These are phyloP conservation scores for Gymnocheta viridis DNA, from an alignment of 2,888 invertebrate genomes.

Conservation along the genomic window DNA sequence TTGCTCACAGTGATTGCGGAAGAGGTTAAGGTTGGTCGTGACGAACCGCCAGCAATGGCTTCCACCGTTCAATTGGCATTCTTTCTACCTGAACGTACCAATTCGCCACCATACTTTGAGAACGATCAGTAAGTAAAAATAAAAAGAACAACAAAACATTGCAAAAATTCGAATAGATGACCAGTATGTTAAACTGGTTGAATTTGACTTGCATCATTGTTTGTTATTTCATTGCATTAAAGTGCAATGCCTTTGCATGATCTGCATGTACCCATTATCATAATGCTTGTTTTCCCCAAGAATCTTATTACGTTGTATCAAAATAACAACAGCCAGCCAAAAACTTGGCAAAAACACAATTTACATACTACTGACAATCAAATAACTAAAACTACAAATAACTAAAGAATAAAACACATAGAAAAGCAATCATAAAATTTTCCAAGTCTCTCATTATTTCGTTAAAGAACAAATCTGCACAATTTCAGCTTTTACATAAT, in stretches of 20 bases:
- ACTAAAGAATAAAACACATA: neutral
- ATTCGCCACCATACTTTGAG: slow-evolving; percentile 90
- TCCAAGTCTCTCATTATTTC: no score
- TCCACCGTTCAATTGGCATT: slow-evolving; percentile 92
- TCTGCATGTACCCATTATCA: slow-evolving; percentile 70
- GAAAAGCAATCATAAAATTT: neutral
- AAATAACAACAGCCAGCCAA: slow-evolving; percentile 5
- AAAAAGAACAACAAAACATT: slow-evolving; percentile 46
- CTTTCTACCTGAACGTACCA: slow-evolving; percentile 89
- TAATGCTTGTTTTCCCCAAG: slow-evolving; percentile 68
- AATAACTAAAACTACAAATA: neutral
- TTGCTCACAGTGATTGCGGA: slow-evolving; percentile 92
- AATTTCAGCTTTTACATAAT: no score
- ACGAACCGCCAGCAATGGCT: slow-evolving; percentile 90
- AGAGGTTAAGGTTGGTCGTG: slow-evolving; percentile 88
- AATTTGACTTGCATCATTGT: slow-evolving; percentile 26
- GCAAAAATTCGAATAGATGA: neutral
- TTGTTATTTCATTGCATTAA: slow-evolving; percentile 1
- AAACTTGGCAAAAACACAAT: neutral
- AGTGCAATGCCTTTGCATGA: slow-evolving; percentile 24
- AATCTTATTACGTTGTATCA: slow-evolving; percentile 21
- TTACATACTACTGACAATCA: neutral
- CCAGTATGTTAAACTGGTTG: slow-evolving; percentile 42
- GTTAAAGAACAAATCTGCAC: neutral
- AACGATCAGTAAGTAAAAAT: slow-evolving; percentile 86